A percentile compares a stretch with the other conserved stretches of the same genome.
Conservation (phyloP, 2,888 invertebrate genomes). For the Torymus auratus region DNA sequence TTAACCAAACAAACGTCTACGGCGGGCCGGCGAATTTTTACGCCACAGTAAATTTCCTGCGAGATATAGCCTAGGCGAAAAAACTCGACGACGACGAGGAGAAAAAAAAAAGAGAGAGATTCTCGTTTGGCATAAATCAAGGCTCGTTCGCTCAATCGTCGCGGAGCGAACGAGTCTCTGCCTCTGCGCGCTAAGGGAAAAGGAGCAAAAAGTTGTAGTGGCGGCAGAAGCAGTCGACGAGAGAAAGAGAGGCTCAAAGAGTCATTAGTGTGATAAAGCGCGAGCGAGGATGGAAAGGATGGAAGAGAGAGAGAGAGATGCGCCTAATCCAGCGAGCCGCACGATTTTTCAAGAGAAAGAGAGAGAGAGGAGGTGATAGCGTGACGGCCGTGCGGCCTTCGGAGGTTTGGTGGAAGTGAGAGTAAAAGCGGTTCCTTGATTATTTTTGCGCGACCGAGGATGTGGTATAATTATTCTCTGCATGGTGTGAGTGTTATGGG, state of each 20-base stretch:
- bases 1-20: too few relatives aligned
- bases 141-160: slow-evolving; percentile 12
- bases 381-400: slow-evolving; percentile 16
- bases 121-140: slow-evolving; percentile 51
- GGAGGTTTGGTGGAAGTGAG: neutral
- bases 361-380: slow-evolving; percentile 6
- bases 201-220: neutral
- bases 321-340: too few relatives aligned
- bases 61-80: neutral
- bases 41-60: slow-evolving; percentile 24
- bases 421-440: too few relatives aligned
- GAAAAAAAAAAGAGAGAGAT: slow-evolving; percentile 15
- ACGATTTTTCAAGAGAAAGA: neutral
- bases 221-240: slow-evolving; percentile 1
- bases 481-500: too few relatives aligned
- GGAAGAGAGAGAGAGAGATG: slow-evolving; percentile 11
- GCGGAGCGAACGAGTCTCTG: too few relatives aligned
- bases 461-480: too few relatives aligned
- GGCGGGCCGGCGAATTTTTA: neutral
- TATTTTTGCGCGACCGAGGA: too few relatives aligned
- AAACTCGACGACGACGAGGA: neutral
- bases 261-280: slow-evolving; percentile 56
- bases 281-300: slow-evolving; percentile 11
- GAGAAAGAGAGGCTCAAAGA: slow-evolving; percentile 30
- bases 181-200: neutral